A percentile compares a stretch with the other conserved stretches of the same genome.
Conservation (phyloP, 2,888 invertebrate genomes). For the Caenorhabditis plicata region DNA sequence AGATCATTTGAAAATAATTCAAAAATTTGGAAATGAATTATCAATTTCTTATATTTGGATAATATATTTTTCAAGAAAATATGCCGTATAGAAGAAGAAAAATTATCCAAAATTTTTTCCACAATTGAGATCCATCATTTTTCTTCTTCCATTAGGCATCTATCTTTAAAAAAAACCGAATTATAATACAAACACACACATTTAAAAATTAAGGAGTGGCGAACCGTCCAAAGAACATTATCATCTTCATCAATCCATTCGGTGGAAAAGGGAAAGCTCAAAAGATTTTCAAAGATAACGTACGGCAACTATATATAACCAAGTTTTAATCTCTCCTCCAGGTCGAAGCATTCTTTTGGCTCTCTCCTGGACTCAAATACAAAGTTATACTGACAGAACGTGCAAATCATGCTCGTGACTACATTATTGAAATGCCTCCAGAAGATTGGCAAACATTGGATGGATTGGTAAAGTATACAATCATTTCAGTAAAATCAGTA, state of each 20-base stretch:
- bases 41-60: no score
- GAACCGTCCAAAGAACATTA: conserved; percentile 74
- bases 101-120: no score
- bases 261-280: conserved; percentile 79
- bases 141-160: no score
- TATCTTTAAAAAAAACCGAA: no score
- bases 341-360: conserved; percentile 68
- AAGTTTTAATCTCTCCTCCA: no score
- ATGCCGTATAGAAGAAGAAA: no score
- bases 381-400: conserved; percentile 77
- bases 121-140: no score
- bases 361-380: conserved; percentile 67
- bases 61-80: no score
- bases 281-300: conserved; percentile 77
- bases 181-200: no score
- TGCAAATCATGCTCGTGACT: conserved; percentile 78
- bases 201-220: no score
- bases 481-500: not conserved
- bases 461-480: conserved; percentile 25
- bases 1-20: no score
- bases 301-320: conserved; percentile 57
- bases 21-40: no score
- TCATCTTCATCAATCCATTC: conserved; percentile 82
- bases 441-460: conserved; percentile 39
- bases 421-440: conserved; percentile 50